These are phyloP conservation scores for Sebastes itinus DNA, from an alignment of 2,797 vertebrate species.

Conservation along the genomic window DNA sequence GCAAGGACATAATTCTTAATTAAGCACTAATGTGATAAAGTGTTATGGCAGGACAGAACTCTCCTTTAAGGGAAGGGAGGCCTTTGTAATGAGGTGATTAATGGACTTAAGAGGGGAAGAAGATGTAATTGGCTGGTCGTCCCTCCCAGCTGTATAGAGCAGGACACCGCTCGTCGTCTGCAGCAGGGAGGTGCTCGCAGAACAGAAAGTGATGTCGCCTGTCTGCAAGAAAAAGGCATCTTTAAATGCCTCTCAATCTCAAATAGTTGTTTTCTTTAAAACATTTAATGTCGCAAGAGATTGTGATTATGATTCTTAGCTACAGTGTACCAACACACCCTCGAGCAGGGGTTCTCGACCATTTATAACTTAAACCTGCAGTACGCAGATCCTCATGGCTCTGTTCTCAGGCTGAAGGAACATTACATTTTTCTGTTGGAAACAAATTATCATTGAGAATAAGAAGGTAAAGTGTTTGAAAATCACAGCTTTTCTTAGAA, in stretches of 20 bases:
- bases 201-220: constrained; percentile 18
- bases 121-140: constrained; percentile 81
- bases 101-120: constrained; percentile 82
- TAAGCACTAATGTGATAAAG: constrained; percentile 92
- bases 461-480: not conserved
- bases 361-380: too few species aligned
- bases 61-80: constrained; percentile 80
- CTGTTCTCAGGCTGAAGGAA: not conserved
- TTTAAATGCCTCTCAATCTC: not conserved
- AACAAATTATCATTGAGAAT: not conserved
- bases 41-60: constrained; percentile 78
- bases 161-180: constrained; percentile 37
- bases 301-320: not conserved
- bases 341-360: too few species aligned
- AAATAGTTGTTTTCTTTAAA: not conserved
- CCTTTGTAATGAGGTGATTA: constrained; percentile 86
- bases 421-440: not conserved
- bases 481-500: not conserved
- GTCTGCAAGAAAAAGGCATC: constrained; percentile 7
- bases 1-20: constrained; percentile 92
- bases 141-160: constrained; percentile 56
- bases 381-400: too few species aligned
- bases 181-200: constrained; percentile 13
- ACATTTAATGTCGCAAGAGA: not conserved
- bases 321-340: not conserved